Evolutionary conservation across 37 sponge, comb jelly and placozoan genomes (phyloP), one percentile per base, ranked within the genome.

Genomic region (Corticium candelabrum): DNA sequence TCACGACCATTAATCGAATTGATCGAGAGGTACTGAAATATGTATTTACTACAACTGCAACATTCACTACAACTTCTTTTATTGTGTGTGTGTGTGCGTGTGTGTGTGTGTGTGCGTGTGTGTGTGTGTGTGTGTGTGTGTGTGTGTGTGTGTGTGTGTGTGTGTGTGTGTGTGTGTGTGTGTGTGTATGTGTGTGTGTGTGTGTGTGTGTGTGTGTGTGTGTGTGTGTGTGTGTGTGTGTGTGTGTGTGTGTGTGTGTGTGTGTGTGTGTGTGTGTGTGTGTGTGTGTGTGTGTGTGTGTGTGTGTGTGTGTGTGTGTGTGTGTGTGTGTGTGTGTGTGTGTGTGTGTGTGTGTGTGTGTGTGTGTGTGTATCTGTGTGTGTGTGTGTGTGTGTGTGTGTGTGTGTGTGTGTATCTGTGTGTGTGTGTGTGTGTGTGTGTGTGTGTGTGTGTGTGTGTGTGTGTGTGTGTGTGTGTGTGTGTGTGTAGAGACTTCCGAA

Each of bases 141-240:
- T 43, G 56, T 43, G 56, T 43, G 56, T 43, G 56, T 43, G 56
- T 43, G 56, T 43, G 56, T 43, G 56, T 43, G 56, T 43, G 56
- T 43, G 56, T 43, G 56, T 43, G 56, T 43, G 56, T 43, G 56
- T 43, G 56, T 43, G 56, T 43, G 56, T 43, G 56, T 43, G 56
- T 43, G 56, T 43, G 56, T 43, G 56, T 43, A 11, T 43, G 56
- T 43, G 56, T 43, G 56, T 43, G 56, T 43, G 56, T 43, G 56
- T 43, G 56, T 43, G 56, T 43, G 56, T 43, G 56, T 43, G 56
- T 43, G 56, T 43, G 56, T 43, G 56, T 43, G 56, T 43, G 56
- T 43, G 56, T 43, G 56, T 11, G 11, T 43, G 56, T 43, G 56
- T 43, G 56, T 43, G 56, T 43, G 56, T 43, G 56, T 43, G 56